These are phyloP conservation scores for Morpho deidamia DNA, from an alignment of 2,888 invertebrate genomes.

Conservation along the genomic window DNA sequence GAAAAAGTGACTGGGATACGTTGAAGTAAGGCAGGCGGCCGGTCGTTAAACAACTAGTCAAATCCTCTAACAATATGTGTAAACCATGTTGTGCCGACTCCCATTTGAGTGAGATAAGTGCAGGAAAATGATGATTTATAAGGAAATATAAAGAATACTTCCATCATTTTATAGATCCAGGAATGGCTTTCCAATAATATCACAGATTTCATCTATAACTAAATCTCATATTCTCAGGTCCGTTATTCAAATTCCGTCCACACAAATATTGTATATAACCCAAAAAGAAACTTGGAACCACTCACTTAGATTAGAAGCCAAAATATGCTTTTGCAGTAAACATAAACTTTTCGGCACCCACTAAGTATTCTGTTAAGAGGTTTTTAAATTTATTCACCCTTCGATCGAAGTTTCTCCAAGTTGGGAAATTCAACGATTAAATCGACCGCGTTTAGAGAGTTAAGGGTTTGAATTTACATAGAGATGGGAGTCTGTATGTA, in stretches of 20 bases:
- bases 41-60: no score
- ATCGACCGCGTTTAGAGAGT: conserved; percentile 59
- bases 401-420: conserved; percentile 58
- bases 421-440: conserved; percentile 71
- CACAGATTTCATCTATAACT: no score
- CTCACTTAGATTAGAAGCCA: conserved; percentile 30
- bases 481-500: conserved; percentile 38
- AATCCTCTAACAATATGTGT: no score
- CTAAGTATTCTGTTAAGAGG: conserved; percentile 62
- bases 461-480: conserved; percentile 73
- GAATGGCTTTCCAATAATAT: no score
- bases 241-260: neutral
- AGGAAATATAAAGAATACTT: no score
- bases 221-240: no score
- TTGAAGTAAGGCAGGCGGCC: no score
- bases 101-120: no score
- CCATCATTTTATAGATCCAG: no score
- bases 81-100: no score
- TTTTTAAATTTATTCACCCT: conserved; percentile 78
- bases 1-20: no score
- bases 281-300: conserved; percentile 21
- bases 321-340: conserved; percentile 42
- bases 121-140: no score
- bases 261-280: conserved; percentile 7
- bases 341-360: conserved; percentile 63